Evolutionary conservation across 2,888 invertebrate genomes (phyloP).

Genomic region (Sinohyriopsis cumingii): DNA sequence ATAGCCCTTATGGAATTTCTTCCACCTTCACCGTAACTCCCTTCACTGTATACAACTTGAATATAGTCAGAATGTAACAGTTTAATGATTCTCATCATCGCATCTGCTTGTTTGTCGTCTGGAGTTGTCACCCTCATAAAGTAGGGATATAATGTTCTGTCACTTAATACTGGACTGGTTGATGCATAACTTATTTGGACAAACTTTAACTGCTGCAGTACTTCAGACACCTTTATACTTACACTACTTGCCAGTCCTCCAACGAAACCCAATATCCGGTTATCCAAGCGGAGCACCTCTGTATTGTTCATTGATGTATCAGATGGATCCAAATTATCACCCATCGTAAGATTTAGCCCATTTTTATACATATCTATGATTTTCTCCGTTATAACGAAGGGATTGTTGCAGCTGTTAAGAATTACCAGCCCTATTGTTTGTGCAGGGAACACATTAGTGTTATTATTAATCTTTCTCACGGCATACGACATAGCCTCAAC

Average conservation of each 20-base stretch:
- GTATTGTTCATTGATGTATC: not conserved
- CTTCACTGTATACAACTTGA: slow-evolving; percentile 37
- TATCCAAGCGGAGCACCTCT: not conserved
- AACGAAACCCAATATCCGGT: slow-evolving; percentile 32
- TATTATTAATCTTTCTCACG: slow-evolving; percentile 14
- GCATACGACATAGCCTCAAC: slow-evolving; percentile 33
- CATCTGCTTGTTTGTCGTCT: slow-evolving; percentile 31
- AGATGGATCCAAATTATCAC: slow-evolving; percentile 6
- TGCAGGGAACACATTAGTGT: slow-evolving; percentile 11
- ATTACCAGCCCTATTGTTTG: slow-evolving; percentile 28
- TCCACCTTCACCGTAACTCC: slow-evolving; percentile 40
- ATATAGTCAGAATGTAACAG: slow-evolving; percentile 23
- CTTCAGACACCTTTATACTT: slow-evolving; percentile 24
- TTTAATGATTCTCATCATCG: slow-evolving; percentile 28
- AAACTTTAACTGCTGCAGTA: slow-evolving; percentile 15
- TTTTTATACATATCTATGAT: slow-evolving; percentile 24
- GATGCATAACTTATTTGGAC: slow-evolving; percentile 35
- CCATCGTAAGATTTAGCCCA: slow-evolving; percentile 8
- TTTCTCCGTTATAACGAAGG: slow-evolving; percentile 19
- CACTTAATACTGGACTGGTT: slow-evolving; percentile 27
- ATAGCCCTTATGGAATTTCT: slow-evolving; percentile 9
- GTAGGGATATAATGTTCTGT: slow-evolving; percentile 25
- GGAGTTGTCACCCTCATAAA: slow-evolving; percentile 37
- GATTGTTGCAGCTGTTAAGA: slow-evolving; percentile 38
- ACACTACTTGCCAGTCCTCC: slow-evolving; percentile 25